phyloP scores from a whole-genome alignment of 2,888 invertebrate species.

The Tipula unca region DNA sequence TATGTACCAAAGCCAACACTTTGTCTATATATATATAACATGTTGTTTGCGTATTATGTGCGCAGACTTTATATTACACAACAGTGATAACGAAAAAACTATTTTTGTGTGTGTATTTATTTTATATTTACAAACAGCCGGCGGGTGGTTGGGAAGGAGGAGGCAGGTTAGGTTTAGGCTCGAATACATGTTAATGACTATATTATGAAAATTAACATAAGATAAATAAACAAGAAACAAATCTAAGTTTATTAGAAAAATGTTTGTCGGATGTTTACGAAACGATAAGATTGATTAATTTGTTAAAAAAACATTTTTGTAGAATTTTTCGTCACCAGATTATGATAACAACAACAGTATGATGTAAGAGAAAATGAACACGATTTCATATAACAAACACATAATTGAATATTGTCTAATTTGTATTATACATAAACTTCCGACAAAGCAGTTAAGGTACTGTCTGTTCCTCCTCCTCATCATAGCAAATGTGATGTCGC shows the following conservation, averaged over 20 bases:
- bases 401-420: no score
- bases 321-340: neutral
- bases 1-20: no score
- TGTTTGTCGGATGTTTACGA: neutral
- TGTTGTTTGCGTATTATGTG: neutral
- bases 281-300: neutral
- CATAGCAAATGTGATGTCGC: no score
- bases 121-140: no score
- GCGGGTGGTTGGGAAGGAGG: neutral
- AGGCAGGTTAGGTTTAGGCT: neutral
- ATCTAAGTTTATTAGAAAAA: neutral
- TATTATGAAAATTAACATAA: neutral
- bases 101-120: no score
- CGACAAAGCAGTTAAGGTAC: no score
- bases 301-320: neutral
- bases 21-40: no score
- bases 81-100: no score
- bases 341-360: neutral
- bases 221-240: neutral
- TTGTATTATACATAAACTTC: no score
- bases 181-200: neutral
- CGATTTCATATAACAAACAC: neutral
- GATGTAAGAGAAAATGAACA: neutral
- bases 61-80: no score
- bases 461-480: no score